These are phyloP conservation scores for Hippocampus kuda DNA, from an alignment of 2,797 vertebrate genomes.

Conservation along the genomic window DNA sequence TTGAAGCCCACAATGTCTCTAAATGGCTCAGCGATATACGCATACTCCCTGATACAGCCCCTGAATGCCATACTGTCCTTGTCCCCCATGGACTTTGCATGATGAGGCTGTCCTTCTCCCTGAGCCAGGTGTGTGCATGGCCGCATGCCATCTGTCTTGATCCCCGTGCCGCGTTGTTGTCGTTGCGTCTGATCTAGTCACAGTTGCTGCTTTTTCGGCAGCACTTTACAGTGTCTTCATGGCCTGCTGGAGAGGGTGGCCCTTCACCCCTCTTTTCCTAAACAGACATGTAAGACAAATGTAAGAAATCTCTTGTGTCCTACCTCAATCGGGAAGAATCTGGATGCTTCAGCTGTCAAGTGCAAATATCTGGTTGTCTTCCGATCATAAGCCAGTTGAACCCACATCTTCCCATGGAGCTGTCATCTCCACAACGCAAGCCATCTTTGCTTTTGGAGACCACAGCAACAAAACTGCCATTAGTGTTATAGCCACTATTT, in stretches of 20 bases:
- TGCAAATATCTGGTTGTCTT: background rate
- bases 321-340: background rate
- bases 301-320: background rate
- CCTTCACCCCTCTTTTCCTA: background rate
- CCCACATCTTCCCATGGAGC: background rate
- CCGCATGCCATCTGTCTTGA: background rate
- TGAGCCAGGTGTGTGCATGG: slow-evolving; percentile 1
- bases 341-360: background rate
- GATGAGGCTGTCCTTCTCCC: background rate
- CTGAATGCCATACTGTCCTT: background rate
- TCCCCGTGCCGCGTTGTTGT: background rate
- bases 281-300: background rate
- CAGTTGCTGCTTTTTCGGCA: background rate
- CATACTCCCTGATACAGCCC: background rate
- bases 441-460: background rate
- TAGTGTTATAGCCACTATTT: background rate
- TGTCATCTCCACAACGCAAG: background rate
- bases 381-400: background rate
- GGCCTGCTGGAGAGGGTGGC: too few relatives aligned
- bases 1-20: background rate
- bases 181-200: background rate
- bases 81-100: background rate
- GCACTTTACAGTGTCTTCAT: background rate
- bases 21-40: background rate
- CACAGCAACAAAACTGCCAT: background rate